phyloP scores from a whole-genome alignment of 2,113 vertebrate genomes.

The Trogon melanurus region DNA sequence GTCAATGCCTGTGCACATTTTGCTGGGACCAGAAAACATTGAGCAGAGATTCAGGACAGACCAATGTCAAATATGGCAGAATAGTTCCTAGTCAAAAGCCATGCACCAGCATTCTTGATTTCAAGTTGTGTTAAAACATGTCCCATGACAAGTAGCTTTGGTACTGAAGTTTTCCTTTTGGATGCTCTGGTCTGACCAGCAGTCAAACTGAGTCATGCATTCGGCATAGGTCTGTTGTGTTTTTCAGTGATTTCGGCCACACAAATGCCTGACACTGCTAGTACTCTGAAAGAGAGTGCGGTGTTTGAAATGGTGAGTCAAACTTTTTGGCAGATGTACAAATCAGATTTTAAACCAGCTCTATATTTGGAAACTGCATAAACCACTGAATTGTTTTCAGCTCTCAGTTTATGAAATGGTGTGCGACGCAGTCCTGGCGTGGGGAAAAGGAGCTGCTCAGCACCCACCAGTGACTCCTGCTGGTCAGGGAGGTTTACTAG shows the following conservation, averaged over 20 bases:
- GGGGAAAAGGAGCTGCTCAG: neutral
- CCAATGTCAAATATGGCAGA: neutral
- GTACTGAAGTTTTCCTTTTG: neutral
- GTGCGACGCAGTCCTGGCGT: neutral
- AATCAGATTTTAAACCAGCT: neutral
- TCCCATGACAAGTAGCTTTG: neutral
- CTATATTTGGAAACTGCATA: neutral
- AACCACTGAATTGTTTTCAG: neutral
- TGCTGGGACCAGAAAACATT: neutral
- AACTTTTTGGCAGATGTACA: neutral
- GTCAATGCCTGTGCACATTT: neutral
- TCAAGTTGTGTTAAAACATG: neutral
- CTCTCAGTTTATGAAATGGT: neutral
- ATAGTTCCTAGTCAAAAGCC: neutral
- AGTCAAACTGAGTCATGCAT: accelerated
- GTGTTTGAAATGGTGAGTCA: neutral
- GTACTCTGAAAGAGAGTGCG: neutral
- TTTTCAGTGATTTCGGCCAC: neutral
- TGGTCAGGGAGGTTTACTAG: neutral
- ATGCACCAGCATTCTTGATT: neutral
- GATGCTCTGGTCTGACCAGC: neutral
- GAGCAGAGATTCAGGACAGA: neutral
- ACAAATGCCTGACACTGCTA: neutral
- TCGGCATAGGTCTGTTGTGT: neutral
- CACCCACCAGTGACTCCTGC: neutral